Evolutionary conservation across 2,797 vertebrate genomes (phyloP).

Genomic region (Gymnocypris eckloni): DNA sequence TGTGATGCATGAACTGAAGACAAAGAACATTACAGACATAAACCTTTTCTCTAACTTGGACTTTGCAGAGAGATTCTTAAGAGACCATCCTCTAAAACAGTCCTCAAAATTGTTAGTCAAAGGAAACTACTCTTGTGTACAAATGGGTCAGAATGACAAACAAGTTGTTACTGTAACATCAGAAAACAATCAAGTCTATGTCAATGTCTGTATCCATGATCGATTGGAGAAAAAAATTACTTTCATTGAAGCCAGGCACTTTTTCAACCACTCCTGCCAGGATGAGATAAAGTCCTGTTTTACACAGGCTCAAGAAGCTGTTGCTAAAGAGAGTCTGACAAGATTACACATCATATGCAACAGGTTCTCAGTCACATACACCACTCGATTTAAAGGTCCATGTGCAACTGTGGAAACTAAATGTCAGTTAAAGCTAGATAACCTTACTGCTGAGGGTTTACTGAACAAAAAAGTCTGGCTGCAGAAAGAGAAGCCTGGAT

Average conservation of each 20-base stretch:
- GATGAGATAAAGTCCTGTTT: conserved; percentile 36
- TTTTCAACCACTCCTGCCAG: conserved; percentile 41
- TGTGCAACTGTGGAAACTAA: neutral
- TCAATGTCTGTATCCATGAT: neutral
- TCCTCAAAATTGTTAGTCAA: neutral
- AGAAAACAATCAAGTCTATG: neutral
- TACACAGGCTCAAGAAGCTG: neutral
- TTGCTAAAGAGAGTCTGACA: neutral
- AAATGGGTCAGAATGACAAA: accelerated
- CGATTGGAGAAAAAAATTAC: accelerated
- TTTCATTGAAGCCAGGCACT: accelerated
- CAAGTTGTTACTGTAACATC: neutral
- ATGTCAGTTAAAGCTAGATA: conserved; percentile 9
- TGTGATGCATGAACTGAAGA: neutral
- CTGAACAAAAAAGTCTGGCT: conserved; percentile 26
- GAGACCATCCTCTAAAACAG: neutral
- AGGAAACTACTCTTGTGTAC: conserved; percentile 1
- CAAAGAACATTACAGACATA: conserved; percentile 1
- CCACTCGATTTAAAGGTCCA: accelerated
- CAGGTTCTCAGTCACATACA: conserved; percentile 20
- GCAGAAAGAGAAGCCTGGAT: conserved; percentile 8
- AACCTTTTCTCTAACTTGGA: conserved; percentile 40
- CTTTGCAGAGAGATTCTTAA: conserved; percentile 25
- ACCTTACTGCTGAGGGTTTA: neutral
- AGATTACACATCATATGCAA: conserved; percentile 18